A percentile compares a stretch with the other conserved stretches of the same genome.
These are phyloP conservation scores for Pachyrhynchus sulphureomaculatus DNA, from an alignment of 1,140 invertebrate species.

Conservation along the genomic window DNA sequence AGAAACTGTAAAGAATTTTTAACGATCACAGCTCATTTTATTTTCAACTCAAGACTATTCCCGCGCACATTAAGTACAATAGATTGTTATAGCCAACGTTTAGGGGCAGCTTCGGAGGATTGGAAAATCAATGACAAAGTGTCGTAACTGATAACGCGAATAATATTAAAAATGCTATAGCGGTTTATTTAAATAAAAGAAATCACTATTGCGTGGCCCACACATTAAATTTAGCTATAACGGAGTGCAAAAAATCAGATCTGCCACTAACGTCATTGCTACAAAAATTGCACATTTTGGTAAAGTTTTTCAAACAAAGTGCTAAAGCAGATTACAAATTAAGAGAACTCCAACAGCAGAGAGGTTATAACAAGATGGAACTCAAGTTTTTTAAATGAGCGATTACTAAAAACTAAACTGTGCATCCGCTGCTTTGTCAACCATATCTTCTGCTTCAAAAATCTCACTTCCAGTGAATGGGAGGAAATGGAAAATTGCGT, in stretches of 20 bases:
- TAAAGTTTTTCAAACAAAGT: too few species aligned
- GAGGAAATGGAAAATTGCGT: conserved; percentile 4
- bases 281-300: conserved; percentile 28
- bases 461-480: conserved; percentile 22
- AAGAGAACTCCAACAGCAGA: conserved; percentile 30
- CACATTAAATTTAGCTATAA: not conserved
- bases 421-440: conserved; percentile 9
- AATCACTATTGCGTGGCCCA: too few species aligned
- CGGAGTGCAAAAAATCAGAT: not conserved
- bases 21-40: conserved; percentile 10
- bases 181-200: conserved; percentile 41
- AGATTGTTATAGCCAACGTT: not conserved
- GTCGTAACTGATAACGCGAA: not conserved
- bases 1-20: not conserved
- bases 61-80: not conserved
- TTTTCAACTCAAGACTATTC: not conserved
- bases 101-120: not conserved
- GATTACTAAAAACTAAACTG: conserved; percentile 38
- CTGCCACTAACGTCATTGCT: conserved; percentile 35
- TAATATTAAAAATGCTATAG: not conserved
- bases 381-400: conserved; percentile 41
- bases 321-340: too few species aligned
- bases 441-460: conserved; percentile 17
- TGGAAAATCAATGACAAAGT: conserved; percentile 3
- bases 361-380: conserved; percentile 47